Percentiles rank a stretch among this genome's conserved stretches.
phyloP scores from a whole-genome alignment of 2,113 vertebrate genomes.

The Ptilorrhoa leucosticta region DNA sequence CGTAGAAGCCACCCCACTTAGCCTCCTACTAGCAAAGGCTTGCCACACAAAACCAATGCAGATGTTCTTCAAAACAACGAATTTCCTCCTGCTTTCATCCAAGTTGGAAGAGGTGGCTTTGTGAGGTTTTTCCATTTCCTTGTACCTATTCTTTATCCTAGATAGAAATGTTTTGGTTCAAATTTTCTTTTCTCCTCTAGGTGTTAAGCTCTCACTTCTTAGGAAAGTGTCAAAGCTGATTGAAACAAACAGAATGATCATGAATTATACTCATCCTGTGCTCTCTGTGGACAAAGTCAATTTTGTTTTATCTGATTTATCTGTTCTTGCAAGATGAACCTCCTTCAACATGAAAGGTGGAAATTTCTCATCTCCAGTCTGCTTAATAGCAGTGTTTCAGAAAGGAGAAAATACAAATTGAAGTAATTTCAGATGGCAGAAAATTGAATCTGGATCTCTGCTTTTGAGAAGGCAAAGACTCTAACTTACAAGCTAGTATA shows the following conservation, averaged over 20 bases:
- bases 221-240: neutral
- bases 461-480: neutral
- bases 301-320: neutral
- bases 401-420: neutral
- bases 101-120: neutral
- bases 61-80: neutral
- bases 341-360: neutral
- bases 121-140: neutral
- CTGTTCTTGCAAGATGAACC: neutral
- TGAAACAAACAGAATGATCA: neutral
- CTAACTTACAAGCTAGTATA: fast-evolving
- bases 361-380: neutral
- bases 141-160: neutral
- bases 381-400: neutral
- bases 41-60: neutral
- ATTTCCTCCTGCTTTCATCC: neutral
- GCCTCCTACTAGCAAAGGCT: neutral
- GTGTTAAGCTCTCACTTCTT: neutral
- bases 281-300: neutral
- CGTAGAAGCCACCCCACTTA: neutral
- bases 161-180: neutral
- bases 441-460: neutral
- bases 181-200: neutral
- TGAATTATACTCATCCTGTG: neutral
- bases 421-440: neutral